Evolutionary conservation across 2,888 invertebrate genomes (phyloP), one percentile per base, ranked within the genome.

Genomic region (Coelopa pilipes): DNA sequence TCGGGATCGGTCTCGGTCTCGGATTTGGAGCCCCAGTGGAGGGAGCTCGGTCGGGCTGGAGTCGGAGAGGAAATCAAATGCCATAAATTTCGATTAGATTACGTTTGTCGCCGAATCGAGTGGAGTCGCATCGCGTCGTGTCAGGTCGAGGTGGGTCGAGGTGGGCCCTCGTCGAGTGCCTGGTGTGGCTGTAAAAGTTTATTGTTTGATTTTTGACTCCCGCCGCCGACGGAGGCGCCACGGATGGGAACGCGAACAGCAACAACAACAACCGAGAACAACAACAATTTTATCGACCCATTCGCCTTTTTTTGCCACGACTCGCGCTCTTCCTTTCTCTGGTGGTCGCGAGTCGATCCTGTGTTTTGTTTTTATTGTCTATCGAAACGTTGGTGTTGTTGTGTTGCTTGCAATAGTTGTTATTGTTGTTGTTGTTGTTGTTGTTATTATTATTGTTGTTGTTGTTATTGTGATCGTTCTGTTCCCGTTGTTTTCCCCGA

Each of bases 1-100:
- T n/a, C n/a, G n/a, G n/a, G 17, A 9, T 55, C 15, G 34, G 34
- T 7, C 2, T 34, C 34, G 7, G 34, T 2, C 2, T 34, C 34
- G 7, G 17, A 17, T 63, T 47, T 17, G 19, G 10, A 17, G 46
- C 45, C 17, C 2, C 17, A 63, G 17, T 47, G 1, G 11, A 12
- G 13, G 63, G 46, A 1, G 24, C 17, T 13, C 17, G 63, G 17
- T 47, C 15, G 45, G 46, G 46, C n/a, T 17, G 63, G 57, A 17
- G 57, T 59, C 57, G n/a, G 4, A 13, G 7, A 59, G 11, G n/a
- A 45, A 17, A 66, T 66, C 57, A 80, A 78, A 78, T 76, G 77
- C 78, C 81, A 82, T 82, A 82, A 82, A 82, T 83, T 80, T 73
- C 79, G 82, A 82, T 82, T 81, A 82, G 84, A 82, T 82, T 82